Percentiles rank a stretch among this genome's conserved stretches.
Conservation (phyloP, 2,888 invertebrate species). For the Mythimna albipuncta region DNA sequence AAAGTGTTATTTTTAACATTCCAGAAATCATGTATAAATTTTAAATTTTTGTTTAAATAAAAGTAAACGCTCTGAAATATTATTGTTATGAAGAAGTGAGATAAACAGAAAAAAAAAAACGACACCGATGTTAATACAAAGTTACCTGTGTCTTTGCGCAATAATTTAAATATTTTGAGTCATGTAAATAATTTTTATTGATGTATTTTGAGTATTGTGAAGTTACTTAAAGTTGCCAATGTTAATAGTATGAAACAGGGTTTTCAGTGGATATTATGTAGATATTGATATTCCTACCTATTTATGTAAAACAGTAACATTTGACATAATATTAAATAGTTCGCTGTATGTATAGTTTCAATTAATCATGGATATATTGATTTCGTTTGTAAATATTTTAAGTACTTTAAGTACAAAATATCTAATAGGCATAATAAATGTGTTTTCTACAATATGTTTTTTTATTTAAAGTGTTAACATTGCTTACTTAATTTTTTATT, state of each 20-base stretch:
- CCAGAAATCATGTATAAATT: neutral
- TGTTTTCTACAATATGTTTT: conserved; percentile 70
- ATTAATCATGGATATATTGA: conserved; percentile 59
- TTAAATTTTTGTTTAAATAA: neutral
- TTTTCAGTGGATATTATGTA: conserved; percentile 64
- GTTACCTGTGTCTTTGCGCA: conserved; percentile 64
- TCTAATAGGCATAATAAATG: conserved; percentile 75
- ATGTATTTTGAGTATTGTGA: conserved; percentile 64
- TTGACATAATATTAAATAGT: conserved; percentile 43
- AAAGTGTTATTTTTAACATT: conserved; percentile 4
- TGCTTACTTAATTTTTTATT: neutral
- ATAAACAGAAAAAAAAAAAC: neutral
- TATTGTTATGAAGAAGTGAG: neutral
- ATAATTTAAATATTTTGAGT: conserved; percentile 55
- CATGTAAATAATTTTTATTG: conserved; percentile 61
- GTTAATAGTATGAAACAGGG: conserved; percentile 73
- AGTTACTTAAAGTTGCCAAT: conserved; percentile 77
- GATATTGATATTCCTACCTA: conserved; percentile 51
- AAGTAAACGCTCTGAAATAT: neutral
- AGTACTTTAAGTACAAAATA: conserved; percentile 79
- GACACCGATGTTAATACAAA: conserved; percentile 24
- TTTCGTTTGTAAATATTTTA: conserved; percentile 79
- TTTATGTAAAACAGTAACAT: conserved; percentile 49
- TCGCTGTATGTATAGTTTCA: conserved; percentile 63
- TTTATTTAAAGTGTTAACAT: conserved; percentile 30